A percentile compares a stretch with the other conserved stretches of the same genome.
Evolutionary conservation across 2,888 invertebrate species (phyloP).

Genomic region (Eilema sororculum): DNA sequence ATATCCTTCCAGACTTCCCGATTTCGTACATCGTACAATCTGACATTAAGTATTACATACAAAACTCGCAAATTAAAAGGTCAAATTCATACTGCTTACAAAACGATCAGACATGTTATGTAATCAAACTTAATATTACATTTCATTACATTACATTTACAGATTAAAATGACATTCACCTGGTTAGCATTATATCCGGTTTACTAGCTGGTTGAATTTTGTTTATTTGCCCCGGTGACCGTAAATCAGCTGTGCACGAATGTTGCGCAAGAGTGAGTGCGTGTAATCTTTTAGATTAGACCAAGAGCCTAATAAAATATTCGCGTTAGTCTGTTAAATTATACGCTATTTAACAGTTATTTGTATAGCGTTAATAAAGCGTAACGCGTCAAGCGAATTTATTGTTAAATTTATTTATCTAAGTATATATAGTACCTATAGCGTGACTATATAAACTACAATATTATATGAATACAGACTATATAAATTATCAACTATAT

Average conservation of each 20-base stretch:
- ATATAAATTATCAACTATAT: too few relatives aligned
- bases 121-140: conserved; percentile 30
- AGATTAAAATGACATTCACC: conserved; percentile 35
- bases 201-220: conserved; percentile 10
- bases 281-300: conserved; percentile 40
- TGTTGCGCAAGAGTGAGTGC: conserved; percentile 32
- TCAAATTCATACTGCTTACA: conserved; percentile 33
- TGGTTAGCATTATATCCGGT: conserved; percentile 35
- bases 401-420: not conserved
- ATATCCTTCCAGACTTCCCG: conserved; percentile 14
- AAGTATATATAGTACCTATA: too few relatives aligned
- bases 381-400: not conserved
- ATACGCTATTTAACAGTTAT: not conserved
- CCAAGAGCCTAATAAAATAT: conserved; percentile 4
- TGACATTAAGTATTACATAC: conserved; percentile 21
- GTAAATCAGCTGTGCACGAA: conserved; percentile 40
- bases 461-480: too few relatives aligned
- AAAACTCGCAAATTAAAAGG: conserved; percentile 32
- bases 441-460: too few relatives aligned
- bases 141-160: conserved; percentile 27
- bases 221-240: conserved; percentile 45
- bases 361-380: not conserved
- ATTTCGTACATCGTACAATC: conserved; percentile 17
- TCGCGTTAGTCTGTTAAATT: not conserved
- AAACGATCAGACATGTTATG: conserved; percentile 31